Conservation (phyloP, 2,113 vertebrate species). For the Haemorhous mexicanus region DNA sequence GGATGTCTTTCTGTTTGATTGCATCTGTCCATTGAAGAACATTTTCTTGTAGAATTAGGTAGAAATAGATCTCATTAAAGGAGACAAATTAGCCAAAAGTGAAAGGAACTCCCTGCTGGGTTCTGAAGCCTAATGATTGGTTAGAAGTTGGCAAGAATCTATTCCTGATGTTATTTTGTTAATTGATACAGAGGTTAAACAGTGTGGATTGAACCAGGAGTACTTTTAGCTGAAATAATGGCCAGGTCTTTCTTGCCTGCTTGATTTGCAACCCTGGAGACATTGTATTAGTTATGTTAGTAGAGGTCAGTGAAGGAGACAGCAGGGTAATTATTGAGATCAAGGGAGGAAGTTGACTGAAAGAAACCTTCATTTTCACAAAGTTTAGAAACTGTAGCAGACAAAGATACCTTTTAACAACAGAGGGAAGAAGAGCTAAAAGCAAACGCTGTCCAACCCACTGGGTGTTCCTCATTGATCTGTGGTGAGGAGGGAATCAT, state of each 20-base stretch:
- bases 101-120: background rate
- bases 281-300: background rate
- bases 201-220: background rate
- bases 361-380: background rate
- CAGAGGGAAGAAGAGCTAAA: background rate
- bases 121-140: constrained; percentile 9
- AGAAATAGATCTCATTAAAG: constrained; percentile 25
- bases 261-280: background rate
- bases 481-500: background rate
- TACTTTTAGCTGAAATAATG: background rate
- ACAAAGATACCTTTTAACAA: background rate
- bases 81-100: constrained; percentile 2
- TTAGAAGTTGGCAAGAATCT: constrained; percentile 12
- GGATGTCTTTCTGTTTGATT: background rate
- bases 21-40: constrained; percentile 22
- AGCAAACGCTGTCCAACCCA: background rate
- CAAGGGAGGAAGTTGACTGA: background rate
- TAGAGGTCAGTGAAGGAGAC: background rate
- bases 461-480: fast-evolving
- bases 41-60: background rate
- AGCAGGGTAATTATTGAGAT: background rate
- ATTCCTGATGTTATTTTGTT: background rate
- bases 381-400: background rate
- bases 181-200: background rate
- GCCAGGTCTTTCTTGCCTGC: background rate